These are phyloP conservation scores for rat (Rattus norvegicus) DNA, from an alignment of 2,113 vertebrate genomes.

Conservation along the genomic window GRCr8 NC_086039.1:99868001-99868500, in stretches of 20 bases:
- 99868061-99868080: not conserved
- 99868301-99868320: not conserved
- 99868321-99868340: not conserved
- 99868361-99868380: not conserved
- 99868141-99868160: not conserved
- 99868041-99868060: not conserved
- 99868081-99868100: not conserved
- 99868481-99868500: not conserved
- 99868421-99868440: slow-evolving; percentile 25
- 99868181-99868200: not conserved
- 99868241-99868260: not conserved
- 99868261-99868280: not conserved
- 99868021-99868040: too few species aligned
- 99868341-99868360: not conserved
- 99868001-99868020: too few species aligned
- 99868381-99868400: not conserved
- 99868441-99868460: not conserved
- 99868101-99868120: not conserved
- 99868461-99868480: not conserved
- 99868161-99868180: not conserved
- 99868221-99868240: not conserved
- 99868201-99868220: not conserved
- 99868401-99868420: slow-evolving; percentile 17
- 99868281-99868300: slow-evolving; percentile 41
- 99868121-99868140: not conserved